A percentile compares a stretch with the other conserved stretches of the same genome.
Conservation (phyloP, 2,888 invertebrate species). For the Ferrisia virgata region DNA sequence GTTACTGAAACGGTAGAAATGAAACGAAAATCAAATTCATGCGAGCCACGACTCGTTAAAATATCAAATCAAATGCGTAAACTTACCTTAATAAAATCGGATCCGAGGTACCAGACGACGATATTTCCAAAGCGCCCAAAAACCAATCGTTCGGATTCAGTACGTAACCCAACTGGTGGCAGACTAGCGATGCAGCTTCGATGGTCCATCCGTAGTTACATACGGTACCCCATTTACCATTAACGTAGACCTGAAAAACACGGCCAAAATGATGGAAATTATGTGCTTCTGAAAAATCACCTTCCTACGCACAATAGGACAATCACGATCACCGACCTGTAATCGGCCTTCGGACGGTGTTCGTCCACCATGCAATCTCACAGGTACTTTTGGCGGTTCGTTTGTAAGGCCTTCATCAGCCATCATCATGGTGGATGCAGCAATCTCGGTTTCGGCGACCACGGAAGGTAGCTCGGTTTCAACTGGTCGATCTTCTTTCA, state of each 20-base stretch:
- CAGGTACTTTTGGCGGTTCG: conserved; percentile 38
- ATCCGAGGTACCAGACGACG: conserved; percentile 71
- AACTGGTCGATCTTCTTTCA: conserved; percentile 65
- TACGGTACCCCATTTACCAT: conserved; percentile 93
- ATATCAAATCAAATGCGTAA: too few species aligned
- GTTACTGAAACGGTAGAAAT: conserved; percentile 59
- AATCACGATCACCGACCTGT: conserved; percentile 57
- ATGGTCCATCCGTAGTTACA: conserved; percentile 96
- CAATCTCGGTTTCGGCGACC: conserved; percentile 56
- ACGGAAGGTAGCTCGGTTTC: conserved; percentile 54
- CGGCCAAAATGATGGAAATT: background rate
- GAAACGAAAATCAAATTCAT: background rate
- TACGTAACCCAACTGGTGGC: conserved; percentile 89
- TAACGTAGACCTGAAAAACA: conserved; percentile 66
- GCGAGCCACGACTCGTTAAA: too few species aligned
- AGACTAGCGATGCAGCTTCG: conserved; percentile 85
- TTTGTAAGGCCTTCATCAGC: conserved; percentile 31
- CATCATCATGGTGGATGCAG: background rate
- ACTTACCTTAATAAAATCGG: conserved; percentile 65
- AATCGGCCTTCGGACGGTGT: conserved; percentile 81
- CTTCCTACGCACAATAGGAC: too few species aligned
- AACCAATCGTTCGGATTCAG: conserved; percentile 91
- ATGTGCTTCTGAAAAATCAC: too few species aligned
- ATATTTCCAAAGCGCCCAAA: conserved; percentile 76
- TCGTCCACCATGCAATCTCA: conserved; percentile 58